Percentiles rank a stretch among this genome's conserved stretches.
Conservation (phyloP, 1,140 invertebrate species). For the Adoxophyes honmai region DNA sequence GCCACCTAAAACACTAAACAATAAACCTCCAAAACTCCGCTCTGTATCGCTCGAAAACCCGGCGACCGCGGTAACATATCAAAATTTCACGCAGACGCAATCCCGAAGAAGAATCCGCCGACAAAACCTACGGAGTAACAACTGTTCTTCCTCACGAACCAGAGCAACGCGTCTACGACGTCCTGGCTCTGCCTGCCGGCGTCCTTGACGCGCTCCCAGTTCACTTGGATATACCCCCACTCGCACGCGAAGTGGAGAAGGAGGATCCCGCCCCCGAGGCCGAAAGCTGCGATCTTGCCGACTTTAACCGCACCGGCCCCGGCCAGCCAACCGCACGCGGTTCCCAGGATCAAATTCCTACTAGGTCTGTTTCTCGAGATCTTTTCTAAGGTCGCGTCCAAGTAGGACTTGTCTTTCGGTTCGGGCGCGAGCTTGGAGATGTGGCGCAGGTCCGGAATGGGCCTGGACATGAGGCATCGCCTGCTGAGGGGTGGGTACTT, state of each 20-base stretch:
- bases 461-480: conserved; percentile 5
- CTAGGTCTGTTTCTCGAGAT: conserved; percentile 37
- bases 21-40: too few relatives aligned
- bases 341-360: conserved; percentile 44
- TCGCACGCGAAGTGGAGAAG: conserved; percentile 92
- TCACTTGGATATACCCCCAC: conserved; percentile 91
- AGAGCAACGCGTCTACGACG: conserved; percentile 83
- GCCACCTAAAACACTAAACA: too few relatives aligned
- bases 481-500: neutral
- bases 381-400: conserved; percentile 1
- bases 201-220: conserved; percentile 90
- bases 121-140: conserved; percentile 87
- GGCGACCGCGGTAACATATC: neutral
- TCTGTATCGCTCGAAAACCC: too few relatives aligned
- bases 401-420: conserved; percentile 2
- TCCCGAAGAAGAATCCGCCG: conserved; percentile 90
- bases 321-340: conserved; percentile 45
- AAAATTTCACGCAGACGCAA: conserved; percentile 80
- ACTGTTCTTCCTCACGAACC: conserved; percentile 84
- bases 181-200: conserved; percentile 86
- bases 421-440: conserved; percentile 6
- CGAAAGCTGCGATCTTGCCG: conserved; percentile 91
- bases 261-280: conserved; percentile 91
- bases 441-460: neutral
- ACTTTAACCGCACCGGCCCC: conserved; percentile 82